phyloP scores from a whole-genome alignment of 2,113 vertebrate species.

The Thamnophis sirtalis region DNA sequence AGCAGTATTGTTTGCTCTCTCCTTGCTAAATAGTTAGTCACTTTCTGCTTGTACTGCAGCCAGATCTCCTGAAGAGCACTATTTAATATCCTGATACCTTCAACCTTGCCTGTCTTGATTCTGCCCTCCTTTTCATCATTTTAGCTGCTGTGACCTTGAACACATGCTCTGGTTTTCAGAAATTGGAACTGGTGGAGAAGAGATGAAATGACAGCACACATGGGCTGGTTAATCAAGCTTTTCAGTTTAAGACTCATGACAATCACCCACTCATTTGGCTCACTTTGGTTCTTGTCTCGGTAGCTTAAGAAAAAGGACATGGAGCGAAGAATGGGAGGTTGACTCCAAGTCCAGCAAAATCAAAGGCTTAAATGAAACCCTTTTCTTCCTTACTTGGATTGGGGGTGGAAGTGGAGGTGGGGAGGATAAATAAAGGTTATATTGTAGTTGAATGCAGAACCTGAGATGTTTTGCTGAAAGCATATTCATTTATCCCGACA shows the following conservation, averaged over 20 bases:
- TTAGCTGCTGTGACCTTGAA: not conserved
- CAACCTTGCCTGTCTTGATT: not conserved
- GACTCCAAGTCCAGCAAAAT: not conserved
- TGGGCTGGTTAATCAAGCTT: not conserved
- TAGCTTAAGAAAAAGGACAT: not conserved
- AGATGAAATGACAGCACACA: not conserved
- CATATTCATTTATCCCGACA: slow-evolving; percentile 19
- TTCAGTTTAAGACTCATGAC: not conserved
- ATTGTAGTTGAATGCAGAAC: not conserved
- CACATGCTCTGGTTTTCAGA: not conserved
- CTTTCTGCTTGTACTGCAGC: not conserved
- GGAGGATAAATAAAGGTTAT: not conserved
- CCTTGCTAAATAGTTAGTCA: not conserved
- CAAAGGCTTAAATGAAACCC: not conserved
- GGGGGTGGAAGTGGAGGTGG: not conserved
- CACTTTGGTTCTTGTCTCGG: not conserved
- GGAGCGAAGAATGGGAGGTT: not conserved
- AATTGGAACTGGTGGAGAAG: not conserved
- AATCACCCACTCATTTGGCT: not conserved
- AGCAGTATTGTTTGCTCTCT: not conserved
- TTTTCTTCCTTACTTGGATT: not conserved
- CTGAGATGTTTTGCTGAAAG: not conserved
- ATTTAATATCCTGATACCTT: not conserved
- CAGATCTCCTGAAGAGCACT: not conserved
- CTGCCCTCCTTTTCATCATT: not conserved